Evolutionary conservation across 2,888 invertebrate species (phyloP).

Genomic region (Drosophila fulvimacula): DNA sequence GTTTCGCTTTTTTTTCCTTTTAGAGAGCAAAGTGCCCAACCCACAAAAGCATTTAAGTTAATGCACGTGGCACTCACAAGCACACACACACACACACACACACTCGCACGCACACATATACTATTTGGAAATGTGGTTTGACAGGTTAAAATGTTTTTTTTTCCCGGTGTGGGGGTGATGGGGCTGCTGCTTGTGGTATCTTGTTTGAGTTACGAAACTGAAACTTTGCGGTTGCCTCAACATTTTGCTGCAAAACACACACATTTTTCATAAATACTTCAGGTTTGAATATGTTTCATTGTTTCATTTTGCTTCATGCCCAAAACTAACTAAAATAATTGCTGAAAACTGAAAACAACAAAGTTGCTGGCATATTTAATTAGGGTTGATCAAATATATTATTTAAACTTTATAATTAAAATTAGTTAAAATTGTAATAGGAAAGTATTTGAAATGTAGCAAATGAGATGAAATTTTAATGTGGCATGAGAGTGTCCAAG

Average conservation of each 20-base stretch:
- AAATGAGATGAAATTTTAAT: not conserved
- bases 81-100: constrained; percentile 30
- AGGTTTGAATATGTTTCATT: constrained; percentile 7
- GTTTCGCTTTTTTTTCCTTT: constrained; percentile 59
- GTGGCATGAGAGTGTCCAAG: not conserved
- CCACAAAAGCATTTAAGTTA: constrained; percentile 78
- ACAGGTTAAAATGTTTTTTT: constrained; percentile 45
- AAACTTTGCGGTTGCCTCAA: constrained; percentile 47
- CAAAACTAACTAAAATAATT: constrained; percentile 8
- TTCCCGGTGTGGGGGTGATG: constrained; percentile 2
- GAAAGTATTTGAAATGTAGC: too few species aligned
- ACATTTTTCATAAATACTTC: constrained; percentile 21
- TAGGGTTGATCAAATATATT: not conserved
- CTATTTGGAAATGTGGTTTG: constrained; percentile 51
- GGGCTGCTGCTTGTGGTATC: constrained; percentile 20
- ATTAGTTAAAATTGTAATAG: not conserved
- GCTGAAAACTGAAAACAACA: not conserved
- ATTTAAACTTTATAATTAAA: constrained; percentile 5
- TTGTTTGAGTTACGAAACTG: constrained; percentile 43
- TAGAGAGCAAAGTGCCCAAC: constrained; percentile 75
- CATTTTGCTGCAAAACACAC: constrained; percentile 17
- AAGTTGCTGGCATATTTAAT: constrained; percentile 1
- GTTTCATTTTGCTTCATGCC: not conserved
- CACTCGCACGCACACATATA: constrained; percentile 4
- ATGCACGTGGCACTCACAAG: constrained; percentile 69